Percentiles rank a stretch among this genome's conserved stretches.
These are phyloP conservation scores for Apostichopus japonicus DNA, from an alignment of 35 echinoderm and acorn worm genomes.

Conservation along the genomic window DNA sequence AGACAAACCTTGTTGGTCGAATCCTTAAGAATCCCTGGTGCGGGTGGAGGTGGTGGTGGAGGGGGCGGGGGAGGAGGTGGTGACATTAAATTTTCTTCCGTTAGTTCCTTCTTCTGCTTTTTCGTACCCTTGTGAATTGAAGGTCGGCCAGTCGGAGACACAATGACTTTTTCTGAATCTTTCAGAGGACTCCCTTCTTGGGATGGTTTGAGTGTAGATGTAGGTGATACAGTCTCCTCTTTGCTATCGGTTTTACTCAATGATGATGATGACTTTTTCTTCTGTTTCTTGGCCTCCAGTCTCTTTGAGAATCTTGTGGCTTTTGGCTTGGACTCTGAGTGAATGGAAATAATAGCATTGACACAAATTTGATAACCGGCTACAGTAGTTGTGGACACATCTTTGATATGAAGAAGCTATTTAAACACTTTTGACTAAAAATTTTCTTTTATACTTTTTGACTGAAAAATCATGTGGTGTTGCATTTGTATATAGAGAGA, in stretches of 20 bases:
- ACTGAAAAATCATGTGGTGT: too few relatives aligned
- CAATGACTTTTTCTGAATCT: neutral
- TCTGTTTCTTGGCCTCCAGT: neutral
- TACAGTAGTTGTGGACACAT: too few relatives aligned
- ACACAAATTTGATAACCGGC: too few relatives aligned
- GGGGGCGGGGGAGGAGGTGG: slow-evolving; percentile 7
- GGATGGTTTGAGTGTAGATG: neutral
- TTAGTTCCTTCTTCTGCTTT: slow-evolving; percentile 32
- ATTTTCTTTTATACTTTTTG: too few relatives aligned
- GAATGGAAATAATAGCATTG: neutral
- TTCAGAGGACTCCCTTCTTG: neutral
- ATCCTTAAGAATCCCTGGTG: neutral
- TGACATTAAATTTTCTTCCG: slow-evolving; percentile 24
- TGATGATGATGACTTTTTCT: neutral
- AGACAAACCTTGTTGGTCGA: slow-evolving; percentile 14
- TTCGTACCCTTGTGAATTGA: slow-evolving; percentile 5
- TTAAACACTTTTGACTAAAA: neutral
- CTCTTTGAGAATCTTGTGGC: slow-evolving; percentile 18
- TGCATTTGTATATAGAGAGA: too few relatives aligned
- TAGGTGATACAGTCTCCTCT: neutral
- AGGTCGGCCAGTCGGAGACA: neutral
- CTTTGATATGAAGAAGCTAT: too few relatives aligned
- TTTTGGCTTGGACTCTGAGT: slow-evolving; percentile 13
- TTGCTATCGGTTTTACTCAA: neutral
- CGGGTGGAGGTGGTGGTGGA: neutral